Conservation (phyloP, 2,888 invertebrate genomes). For the Parelbella ahira region DNA sequence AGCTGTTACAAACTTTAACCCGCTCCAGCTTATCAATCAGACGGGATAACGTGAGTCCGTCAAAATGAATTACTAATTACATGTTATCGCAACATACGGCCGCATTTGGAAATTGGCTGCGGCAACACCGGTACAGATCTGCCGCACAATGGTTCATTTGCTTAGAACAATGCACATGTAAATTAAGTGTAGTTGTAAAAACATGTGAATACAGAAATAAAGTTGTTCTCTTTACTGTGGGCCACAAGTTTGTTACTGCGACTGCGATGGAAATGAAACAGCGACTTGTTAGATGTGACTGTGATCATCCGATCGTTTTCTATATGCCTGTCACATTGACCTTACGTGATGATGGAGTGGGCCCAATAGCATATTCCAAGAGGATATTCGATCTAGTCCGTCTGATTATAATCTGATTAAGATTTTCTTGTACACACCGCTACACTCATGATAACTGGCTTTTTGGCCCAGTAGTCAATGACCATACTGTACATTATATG, state of each 20-base stretch:
- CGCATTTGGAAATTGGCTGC: conserved; percentile 1
- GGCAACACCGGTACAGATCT: conserved; percentile 3
- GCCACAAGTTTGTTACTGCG: not conserved
- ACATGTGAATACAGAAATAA: not conserved
- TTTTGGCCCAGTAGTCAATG: too few species aligned
- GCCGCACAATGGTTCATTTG: conserved; percentile 18
- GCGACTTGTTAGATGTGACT: too few species aligned
- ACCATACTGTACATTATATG: too few species aligned
- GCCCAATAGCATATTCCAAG: too few species aligned
- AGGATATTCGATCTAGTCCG: too few species aligned
- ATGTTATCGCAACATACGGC: conserved; percentile 2
- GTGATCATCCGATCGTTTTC: too few species aligned
- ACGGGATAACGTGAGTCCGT: not conserved
- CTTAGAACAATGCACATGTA: conserved; percentile 10
- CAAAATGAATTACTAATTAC: conserved; percentile 13
- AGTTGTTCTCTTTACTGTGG: not conserved
- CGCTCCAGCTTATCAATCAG: not conserved
- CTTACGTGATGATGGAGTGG: too few species aligned
- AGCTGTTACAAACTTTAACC: not conserved
- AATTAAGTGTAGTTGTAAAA: conserved; percentile 5
- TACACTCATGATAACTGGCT: too few species aligned
- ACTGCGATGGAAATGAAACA: too few species aligned
- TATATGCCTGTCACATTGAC: too few species aligned
- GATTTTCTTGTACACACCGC: too few species aligned
- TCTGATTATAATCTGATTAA: too few species aligned